These are phyloP conservation scores for Lepeophtheirus salmonis DNA, from an alignment of 1,140 invertebrate species.

Conservation along the genomic window DNA sequence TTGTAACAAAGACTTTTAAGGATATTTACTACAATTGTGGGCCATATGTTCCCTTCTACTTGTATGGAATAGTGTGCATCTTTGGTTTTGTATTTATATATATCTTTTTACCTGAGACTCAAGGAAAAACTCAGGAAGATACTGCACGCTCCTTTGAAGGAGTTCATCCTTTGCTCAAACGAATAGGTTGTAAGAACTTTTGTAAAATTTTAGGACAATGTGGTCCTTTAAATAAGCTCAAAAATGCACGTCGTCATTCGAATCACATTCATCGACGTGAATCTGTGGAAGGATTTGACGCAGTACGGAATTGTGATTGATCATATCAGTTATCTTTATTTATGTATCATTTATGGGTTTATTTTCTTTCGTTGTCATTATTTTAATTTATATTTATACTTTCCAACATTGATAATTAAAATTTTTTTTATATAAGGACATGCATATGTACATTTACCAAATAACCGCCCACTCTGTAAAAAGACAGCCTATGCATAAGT, in stretches of 20 bases:
- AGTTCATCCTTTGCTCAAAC: neutral
- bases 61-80: constrained; percentile 10
- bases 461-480: neutral
- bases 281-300: neutral
- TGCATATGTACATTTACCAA: neutral
- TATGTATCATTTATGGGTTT: neutral
- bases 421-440: neutral
- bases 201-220: neutral
- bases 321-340: neutral
- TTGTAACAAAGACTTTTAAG: constrained; percentile 12
- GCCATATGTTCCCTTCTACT: constrained; percentile 9
- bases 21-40: constrained; percentile 2
- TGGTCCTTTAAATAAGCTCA: neutral
- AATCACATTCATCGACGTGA: too few species aligned
- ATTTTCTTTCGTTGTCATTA: neutral
- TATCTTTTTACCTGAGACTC: constrained; percentile 9
- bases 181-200: neutral
- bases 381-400: neutral
- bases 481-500: too few species aligned
- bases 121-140: constrained; percentile 8
- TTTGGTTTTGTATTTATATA: constrained; percentile 14
- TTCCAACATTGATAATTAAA: neutral
- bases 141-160: constrained; percentile 3
- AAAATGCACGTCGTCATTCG: neutral
- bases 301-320: neutral